Percentiles rank a stretch among this genome's conserved stretches.
Conservation (phyloP, 2,113 vertebrate species). For the Pomatostomus ruficeps region DNA sequence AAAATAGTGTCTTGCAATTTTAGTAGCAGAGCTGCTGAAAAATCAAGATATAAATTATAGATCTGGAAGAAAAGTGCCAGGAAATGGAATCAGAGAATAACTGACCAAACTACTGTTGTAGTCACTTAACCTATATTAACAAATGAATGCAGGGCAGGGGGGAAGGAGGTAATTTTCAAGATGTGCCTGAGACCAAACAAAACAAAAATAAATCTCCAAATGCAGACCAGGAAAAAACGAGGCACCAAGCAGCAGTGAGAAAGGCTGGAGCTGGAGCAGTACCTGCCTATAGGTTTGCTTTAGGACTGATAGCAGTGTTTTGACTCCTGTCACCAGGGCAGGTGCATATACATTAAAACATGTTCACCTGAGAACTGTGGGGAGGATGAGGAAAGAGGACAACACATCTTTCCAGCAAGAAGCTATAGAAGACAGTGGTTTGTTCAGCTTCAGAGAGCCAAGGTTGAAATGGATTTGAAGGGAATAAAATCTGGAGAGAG, state of each 20-base stretch:
- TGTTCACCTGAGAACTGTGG: background rate
- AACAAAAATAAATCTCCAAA: background rate
- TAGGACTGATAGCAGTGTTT: background rate
- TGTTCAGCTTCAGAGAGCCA: background rate
- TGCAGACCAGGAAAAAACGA: background rate
- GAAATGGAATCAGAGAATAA: background rate
- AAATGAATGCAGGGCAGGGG: background rate
- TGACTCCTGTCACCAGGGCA: background rate
- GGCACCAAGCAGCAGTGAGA: background rate
- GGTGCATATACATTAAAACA: background rate
- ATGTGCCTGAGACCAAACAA: background rate
- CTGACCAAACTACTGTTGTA: background rate
- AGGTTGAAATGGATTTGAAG: background rate
- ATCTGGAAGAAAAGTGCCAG: background rate
- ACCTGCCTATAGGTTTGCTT: fast-evolving
- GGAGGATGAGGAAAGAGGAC: background rate
- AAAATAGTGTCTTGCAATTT: background rate
- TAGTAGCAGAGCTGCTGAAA: background rate
- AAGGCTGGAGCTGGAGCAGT: background rate
- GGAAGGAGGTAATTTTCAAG: background rate
- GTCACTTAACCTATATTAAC: background rate
- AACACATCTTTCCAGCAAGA: background rate
- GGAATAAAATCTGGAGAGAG: background rate
- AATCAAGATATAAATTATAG: background rate
- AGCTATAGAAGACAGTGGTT: background rate